Percentiles rank a stretch among this genome's conserved stretches.
These are phyloP conservation scores for Luscinia megarhynchos DNA, from an alignment of 2,797 vertebrate genomes.

Conservation along the genomic window DNA sequence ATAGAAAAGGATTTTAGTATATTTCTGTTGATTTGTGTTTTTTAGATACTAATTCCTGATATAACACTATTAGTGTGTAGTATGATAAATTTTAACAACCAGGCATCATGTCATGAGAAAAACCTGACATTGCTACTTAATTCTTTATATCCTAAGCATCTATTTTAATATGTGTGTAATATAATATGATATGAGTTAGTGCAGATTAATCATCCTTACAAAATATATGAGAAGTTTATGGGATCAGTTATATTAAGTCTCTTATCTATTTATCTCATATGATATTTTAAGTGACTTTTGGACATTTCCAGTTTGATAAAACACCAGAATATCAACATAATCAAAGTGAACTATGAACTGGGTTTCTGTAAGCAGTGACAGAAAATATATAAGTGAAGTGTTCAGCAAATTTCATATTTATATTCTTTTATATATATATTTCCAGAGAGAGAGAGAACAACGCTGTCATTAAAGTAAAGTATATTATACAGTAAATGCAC, in stretches of 20 bases:
- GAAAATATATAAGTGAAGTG: neutral
- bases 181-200: neutral
- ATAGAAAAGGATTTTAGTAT: neutral
- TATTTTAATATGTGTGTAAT: neutral
- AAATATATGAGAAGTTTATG: neutral
- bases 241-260: neutral
- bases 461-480: neutral
- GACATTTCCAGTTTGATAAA: neutral
- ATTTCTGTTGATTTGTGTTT: neutral
- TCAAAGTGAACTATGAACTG: neutral
- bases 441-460: neutral
- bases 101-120: neutral
- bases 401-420: neutral
- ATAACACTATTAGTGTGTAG: neutral
- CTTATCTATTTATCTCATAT: neutral
- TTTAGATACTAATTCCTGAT: neutral
- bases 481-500: neutral
- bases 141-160: neutral
- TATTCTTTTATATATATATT: neutral
- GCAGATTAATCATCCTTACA: neutral
- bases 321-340: neutral
- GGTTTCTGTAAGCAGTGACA: neutral
- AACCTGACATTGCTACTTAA: neutral
- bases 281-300: neutral
- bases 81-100: neutral